Percentiles rank a stretch among this genome's conserved stretches.
Conservation (phyloP, 2,888 invertebrate genomes). For the Macroteleia sp. region DNA sequence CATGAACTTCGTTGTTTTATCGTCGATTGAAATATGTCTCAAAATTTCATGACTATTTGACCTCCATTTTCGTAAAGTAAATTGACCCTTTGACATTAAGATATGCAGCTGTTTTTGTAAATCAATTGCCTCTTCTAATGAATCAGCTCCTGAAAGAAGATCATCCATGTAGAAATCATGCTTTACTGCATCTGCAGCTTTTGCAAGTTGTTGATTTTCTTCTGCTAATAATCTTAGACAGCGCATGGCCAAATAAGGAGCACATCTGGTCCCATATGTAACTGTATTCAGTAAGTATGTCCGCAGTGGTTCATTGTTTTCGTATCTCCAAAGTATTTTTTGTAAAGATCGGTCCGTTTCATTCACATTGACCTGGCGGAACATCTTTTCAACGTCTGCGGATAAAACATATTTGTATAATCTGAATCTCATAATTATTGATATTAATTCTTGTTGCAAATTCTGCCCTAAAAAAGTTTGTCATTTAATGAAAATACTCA, state of each 20-base stretch:
- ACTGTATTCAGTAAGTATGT: conserved; percentile 25
- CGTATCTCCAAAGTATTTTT: conserved; percentile 70
- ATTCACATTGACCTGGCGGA: conserved; percentile 12
- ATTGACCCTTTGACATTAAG: neutral
- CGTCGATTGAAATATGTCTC: conserved; percentile 1
- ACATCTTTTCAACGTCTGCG: conserved; percentile 75
- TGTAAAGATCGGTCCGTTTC: conserved; percentile 66
- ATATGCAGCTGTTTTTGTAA: neutral
- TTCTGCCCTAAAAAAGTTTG: conserved; percentile 54
- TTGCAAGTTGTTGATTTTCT: conserved; percentile 51
- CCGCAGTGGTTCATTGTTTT: conserved; percentile 31
- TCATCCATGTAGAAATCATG: conserved; percentile 23
- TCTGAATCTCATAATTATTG: conserved; percentile 66
- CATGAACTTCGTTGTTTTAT: conserved; percentile 12
- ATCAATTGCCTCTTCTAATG: neutral
- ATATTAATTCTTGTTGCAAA: conserved; percentile 61
- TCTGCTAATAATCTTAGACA: conserved; percentile 63
- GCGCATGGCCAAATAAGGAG: conserved; percentile 67
- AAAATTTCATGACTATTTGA: conserved; percentile 11
- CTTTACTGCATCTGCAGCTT: conserved; percentile 29
- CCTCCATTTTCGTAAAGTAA: conserved; percentile 12
- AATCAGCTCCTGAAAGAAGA: conserved; percentile 18
- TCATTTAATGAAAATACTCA: conserved; percentile 54
- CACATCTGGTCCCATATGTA: conserved; percentile 20
- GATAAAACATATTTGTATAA: conserved; percentile 64